Evolutionary conservation across 2,888 invertebrate species (phyloP).

Genomic region (Eurytoma adleriae): DNA sequence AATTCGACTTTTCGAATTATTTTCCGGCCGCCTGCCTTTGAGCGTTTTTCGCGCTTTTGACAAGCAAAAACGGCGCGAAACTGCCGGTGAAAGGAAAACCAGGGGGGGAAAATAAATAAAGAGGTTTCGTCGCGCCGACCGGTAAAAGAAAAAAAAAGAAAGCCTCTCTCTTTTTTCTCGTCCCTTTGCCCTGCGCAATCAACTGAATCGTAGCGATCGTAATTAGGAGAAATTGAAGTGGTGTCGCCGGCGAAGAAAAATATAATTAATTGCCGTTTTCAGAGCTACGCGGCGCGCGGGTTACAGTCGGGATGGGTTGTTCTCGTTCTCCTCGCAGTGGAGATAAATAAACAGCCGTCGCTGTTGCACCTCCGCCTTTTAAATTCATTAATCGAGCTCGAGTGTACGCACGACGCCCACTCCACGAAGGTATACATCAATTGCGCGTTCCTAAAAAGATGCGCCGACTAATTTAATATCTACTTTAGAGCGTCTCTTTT

Average conservation of each 20-base stretch:
- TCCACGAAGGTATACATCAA: too few relatives aligned
- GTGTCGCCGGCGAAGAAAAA: conserved; percentile 25
- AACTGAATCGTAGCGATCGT: conserved; percentile 50
- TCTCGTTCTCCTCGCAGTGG: neutral
- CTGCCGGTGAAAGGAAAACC: neutral
- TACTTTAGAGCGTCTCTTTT: neutral
- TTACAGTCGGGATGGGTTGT: conserved; percentile 1
- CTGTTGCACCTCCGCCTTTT: too few relatives aligned
- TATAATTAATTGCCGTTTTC: conserved; percentile 51
- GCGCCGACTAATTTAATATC: neutral
- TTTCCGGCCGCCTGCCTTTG: conserved; percentile 3
- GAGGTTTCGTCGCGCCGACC: neutral
- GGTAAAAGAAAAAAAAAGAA: conserved; percentile 5
- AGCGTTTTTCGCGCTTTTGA: conserved; percentile 23
- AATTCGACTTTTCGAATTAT: conserved; percentile 15
- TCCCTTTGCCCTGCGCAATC: conserved; percentile 30
- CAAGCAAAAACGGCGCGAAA: conserved; percentile 12
- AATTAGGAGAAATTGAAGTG: conserved; percentile 51
- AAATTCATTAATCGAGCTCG: too few relatives aligned
- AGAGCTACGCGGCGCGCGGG: neutral
- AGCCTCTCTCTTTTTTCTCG: neutral
- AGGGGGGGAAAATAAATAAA: conserved; percentile 35
- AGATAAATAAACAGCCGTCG: too few relatives aligned
- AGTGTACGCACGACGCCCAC: too few relatives aligned
- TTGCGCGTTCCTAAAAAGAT: neutral